Conservation (phyloP, 2,797 vertebrate species). For the Pelochelys cantorii region DNA sequence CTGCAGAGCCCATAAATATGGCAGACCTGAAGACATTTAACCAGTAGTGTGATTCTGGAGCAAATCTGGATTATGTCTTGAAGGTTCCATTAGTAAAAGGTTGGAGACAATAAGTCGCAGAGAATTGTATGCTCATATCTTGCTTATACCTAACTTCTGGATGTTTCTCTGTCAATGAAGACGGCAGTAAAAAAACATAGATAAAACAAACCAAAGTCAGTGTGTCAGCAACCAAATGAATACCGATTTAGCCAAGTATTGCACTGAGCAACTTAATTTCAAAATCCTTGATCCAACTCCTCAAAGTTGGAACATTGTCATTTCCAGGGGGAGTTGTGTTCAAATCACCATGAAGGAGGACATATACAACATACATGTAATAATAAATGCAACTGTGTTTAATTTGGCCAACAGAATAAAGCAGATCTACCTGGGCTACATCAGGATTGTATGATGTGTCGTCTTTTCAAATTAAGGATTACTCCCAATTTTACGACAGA, state of each 20-base stretch:
- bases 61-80: not conserved
- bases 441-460: not conserved
- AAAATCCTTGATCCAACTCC: conserved; percentile 24
- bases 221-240: conserved; percentile 22
- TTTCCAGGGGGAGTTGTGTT: not conserved
- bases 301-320: not conserved
- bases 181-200: not conserved
- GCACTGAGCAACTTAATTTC: conserved; percentile 9
- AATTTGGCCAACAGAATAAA: not conserved
- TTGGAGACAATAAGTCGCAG: not conserved
- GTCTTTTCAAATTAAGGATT: conserved; percentile 16
- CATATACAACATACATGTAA: not conserved
- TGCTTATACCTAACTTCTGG: not conserved
- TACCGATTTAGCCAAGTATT: not conserved
- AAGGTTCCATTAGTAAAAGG: not conserved
- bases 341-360: not conserved
- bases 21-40: not conserved
- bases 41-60: not conserved
- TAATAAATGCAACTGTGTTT: not conserved
- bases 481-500: not conserved
- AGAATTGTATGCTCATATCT: not conserved
- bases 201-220: not conserved
- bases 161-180: fast-evolving
- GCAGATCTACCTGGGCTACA: not conserved
- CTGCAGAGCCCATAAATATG: not conserved